Percentiles rank a stretch among this genome's conserved stretches.
Evolutionary conservation across 2,797 vertebrate genomes (phyloP).

Genomic region (Enteromius radiatus): DNA sequence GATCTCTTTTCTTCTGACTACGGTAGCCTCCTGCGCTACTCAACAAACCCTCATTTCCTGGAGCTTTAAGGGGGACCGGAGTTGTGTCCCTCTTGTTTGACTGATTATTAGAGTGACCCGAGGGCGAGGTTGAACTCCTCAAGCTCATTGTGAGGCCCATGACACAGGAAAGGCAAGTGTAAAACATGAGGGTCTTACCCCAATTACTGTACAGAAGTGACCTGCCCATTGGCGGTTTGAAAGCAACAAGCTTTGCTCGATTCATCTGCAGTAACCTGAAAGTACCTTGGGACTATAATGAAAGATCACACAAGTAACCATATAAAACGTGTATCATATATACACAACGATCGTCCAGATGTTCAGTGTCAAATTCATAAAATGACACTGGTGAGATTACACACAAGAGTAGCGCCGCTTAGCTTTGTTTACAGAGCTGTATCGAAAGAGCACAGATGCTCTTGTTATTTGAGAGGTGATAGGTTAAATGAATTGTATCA

Average conservation of each 20-base stretch:
- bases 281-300: background rate
- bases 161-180: constrained; percentile 43
- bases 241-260: background rate
- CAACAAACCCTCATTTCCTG: constrained; percentile 38
- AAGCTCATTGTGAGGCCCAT: constrained; percentile 43
- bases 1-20: background rate
- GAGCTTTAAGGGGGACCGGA: background rate
- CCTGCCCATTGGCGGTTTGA: constrained; percentile 21
- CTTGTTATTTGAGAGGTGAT: constrained; percentile 55
- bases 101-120: constrained; percentile 46
- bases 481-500: constrained; percentile 58
- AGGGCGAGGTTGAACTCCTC: constrained; percentile 40
- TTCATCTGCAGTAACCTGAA: background rate
- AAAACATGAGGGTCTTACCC: constrained; percentile 35
- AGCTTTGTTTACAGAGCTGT: constrained; percentile 59
- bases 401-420: constrained; percentile 21
- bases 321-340: background rate
- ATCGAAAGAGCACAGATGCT: constrained; percentile 57
- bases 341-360: constrained; percentile 12
- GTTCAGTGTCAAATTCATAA: constrained; percentile 31
- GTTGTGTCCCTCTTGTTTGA: constrained; percentile 31
- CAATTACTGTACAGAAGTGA: constrained; percentile 6
- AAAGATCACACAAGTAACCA: background rate
- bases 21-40: background rate
- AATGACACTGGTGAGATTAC: constrained; percentile 10